A percentile compares a stretch with the other conserved stretches of the same genome.
These are phyloP conservation scores for Pyrrhosoma nymphula DNA, from an alignment of 2,888 invertebrate species.

Conservation along the genomic window DNA sequence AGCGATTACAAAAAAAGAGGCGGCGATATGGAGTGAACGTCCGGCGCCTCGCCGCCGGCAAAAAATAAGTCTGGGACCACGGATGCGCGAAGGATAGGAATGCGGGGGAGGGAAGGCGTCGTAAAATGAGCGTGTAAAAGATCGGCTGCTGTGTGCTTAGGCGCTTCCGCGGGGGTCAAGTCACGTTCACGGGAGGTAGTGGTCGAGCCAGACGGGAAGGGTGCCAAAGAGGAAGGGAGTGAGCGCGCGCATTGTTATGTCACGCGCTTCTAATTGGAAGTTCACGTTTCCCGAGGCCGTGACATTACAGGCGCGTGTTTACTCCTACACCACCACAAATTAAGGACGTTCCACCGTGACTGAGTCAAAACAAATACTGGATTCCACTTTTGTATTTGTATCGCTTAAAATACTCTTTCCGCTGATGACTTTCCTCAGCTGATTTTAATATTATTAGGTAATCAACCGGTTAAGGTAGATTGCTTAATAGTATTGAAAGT, in stretches of 20 bases:
- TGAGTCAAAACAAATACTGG: no score
- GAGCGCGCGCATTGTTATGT: background rate
- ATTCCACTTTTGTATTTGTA: no score
- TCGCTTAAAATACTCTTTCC: no score
- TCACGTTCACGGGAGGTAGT: no score
- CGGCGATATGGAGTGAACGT: background rate
- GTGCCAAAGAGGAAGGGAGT: background rate
- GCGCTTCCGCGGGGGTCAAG: no score
- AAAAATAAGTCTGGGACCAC: background rate
- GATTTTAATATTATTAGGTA: no score
- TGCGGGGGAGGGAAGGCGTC: background rate
- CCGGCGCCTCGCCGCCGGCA: background rate
- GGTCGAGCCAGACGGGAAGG: background rate
- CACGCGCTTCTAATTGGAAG: background rate
- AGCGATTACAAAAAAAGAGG: background rate
- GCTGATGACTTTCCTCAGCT: no score
- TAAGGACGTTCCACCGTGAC: no score
- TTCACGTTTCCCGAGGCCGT: background rate
- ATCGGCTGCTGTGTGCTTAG: no score
- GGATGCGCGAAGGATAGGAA: background rate
- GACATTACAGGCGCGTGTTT: background rate
- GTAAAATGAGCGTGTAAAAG: no score
- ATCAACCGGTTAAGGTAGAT: no score
- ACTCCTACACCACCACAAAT: background rate
- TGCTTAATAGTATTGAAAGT: no score